These are phyloP conservation scores for Peromyscus melanophrys DNA, from an alignment of 2,797 vertebrate genomes.

Conservation along the genomic window DNA sequence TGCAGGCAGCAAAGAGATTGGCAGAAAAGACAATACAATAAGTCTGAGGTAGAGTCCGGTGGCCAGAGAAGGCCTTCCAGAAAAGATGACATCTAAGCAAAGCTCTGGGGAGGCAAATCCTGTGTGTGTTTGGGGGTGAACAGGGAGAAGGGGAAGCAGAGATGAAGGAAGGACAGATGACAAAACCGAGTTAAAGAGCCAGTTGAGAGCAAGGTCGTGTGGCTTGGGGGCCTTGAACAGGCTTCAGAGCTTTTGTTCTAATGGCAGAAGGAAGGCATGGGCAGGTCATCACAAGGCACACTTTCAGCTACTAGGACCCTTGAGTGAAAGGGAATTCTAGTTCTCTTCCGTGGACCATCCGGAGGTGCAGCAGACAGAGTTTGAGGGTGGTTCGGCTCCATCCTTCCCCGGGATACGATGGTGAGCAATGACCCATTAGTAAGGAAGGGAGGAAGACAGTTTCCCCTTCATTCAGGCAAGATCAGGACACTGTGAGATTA, in stretches of 20 bases:
- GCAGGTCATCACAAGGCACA: background rate
- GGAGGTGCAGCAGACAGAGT: background rate
- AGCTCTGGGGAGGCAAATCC: background rate
- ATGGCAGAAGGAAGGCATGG: background rate
- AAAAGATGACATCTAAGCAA: background rate
- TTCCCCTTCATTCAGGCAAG: background rate
- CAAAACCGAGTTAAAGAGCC: background rate
- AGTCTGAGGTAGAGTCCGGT: background rate
- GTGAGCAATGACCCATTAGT: background rate
- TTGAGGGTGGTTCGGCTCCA: background rate
- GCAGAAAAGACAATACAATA: background rate
- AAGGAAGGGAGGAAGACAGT: background rate
- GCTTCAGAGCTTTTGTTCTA: background rate
- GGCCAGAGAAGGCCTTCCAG: background rate
- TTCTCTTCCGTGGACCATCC: background rate
- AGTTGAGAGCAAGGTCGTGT: background rate
- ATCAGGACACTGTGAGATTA: accelerated
- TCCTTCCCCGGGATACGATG: background rate
- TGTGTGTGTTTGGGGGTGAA: background rate
- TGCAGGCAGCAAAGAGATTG: background rate
- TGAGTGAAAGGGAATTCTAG: background rate
- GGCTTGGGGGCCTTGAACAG: background rate
- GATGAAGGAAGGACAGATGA: background rate
- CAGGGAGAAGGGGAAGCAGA: background rate
- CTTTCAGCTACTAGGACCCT: background rate